Evolutionary conservation across 1,140 invertebrate genomes (phyloP), one percentile per base, ranked within the genome.

Genomic region (Popillia japonica): DNA sequence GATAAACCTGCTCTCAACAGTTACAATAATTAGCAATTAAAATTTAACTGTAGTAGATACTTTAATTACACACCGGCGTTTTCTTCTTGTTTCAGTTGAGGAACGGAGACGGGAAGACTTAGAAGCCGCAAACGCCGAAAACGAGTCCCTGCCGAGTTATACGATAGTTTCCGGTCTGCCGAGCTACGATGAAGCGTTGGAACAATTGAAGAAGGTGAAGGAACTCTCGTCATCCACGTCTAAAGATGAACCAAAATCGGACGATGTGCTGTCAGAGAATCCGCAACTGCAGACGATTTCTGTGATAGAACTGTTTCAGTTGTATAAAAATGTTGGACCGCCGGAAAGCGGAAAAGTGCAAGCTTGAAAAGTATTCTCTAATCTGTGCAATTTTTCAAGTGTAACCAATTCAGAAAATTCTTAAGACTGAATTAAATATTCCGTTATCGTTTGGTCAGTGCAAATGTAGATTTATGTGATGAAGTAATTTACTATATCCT

Each of bases 161-260:
- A 91, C 90, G 0, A 87, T 91, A 61, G 90, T 90, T 10, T 91
- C 91, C 6, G 91, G 91, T 6, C 82, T 92, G 61, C 91, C 91
- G 6, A 90, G 87, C 10, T 92, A 92, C 81, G 90, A 91, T 40
- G 90, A 91, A 80, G 91, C 91, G 2, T 82, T 92, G 8, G 88
- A 90, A 79, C 90, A 90, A 81, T 86, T 90, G 68, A 84, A 85
- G 77, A 83, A 82, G 79, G 81, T 86, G 23, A 84, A 85, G 68
- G 82, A 84, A 79, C 68, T 80, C 75, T 77, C 27, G 55, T 40
- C 72, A 80, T 75, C 20, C 68, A 44, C 75, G 34, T 55, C 40
- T 11, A 75, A 48, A 14, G 72, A 44, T 40, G 42, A 61, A 20
- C 6, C 78, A 64, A 78, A 64, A n/a, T 40, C 68, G 40, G 76